Base-by-base conservation (phyloP, 2,888 invertebrate genomes). In the Globia sparganii region DNA sequence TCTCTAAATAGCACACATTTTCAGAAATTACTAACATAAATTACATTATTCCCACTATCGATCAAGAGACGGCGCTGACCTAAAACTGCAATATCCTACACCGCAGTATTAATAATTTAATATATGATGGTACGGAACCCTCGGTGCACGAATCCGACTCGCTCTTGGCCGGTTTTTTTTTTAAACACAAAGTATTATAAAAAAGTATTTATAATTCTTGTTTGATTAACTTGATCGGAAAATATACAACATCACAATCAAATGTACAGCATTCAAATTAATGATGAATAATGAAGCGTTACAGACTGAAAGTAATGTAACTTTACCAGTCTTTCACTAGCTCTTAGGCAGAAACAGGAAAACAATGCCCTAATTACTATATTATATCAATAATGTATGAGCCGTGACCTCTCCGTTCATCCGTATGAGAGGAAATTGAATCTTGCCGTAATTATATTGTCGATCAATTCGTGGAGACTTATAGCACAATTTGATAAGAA, bases 401-500 rank as follows among this genome's bases (percentile, higher is more conserved):
- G 25, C 15, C 40, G 15, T 46, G 37, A 62, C 62, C 73, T 28
- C 37, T 34, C 28, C 46, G 43, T 43, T 53, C 46, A 53, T 43
- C 74, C 59, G 43, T 58, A 59, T 69, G 15, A 49, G 15, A 71
- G 40, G 49, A 59, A 72, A 81, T 75, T 72, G 72, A 73, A 78
- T 68, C 49, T 37, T 25, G 31, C 37, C 21, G 43, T 71, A 73
- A 85, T 73, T 64, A 71, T 46, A 70, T 61, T 37, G 31, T 53
- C 46, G 64, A 43, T 81, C 49, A 21, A 58, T 81, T 56, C n/a
- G 3, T 21, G 37, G 46, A 13, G 64, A 49, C 62, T 72, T 40
- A 53, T 31, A 46, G n/a, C 61, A n/a, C 40, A 77, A 75, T 71
- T 53, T 81, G 64, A 73, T 78, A n/a, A n/a, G n/a, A n/a, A n/a